Percentiles rank a stretch among this genome's conserved stretches.
Conservation (phyloP, 2,797 vertebrate species). For the Mormyrops boulengeri region DNA sequence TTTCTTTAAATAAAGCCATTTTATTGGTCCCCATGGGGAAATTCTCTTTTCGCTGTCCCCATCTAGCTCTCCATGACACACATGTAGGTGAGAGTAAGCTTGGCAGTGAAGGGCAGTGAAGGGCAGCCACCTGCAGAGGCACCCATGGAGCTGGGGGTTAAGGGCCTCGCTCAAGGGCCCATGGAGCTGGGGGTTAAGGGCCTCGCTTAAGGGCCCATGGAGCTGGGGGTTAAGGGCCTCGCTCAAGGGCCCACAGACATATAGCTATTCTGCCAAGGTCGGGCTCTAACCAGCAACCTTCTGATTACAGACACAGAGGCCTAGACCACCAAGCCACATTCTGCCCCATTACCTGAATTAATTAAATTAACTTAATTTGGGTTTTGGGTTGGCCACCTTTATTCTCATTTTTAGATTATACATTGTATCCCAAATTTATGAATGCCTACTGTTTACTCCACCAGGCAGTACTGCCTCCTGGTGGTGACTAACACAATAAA, state of each 20-base stretch:
- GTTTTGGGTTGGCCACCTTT: neutral
- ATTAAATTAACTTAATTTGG: neutral
- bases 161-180: neutral
- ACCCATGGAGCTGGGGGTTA: neutral
- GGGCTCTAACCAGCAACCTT: neutral
- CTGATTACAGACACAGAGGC: neutral
- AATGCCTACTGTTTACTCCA: neutral
- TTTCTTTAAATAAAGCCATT: neutral
- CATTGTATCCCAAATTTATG: neutral
- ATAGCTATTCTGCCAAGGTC: neutral
- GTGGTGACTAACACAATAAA: neutral
- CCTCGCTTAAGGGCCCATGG: too few species aligned
- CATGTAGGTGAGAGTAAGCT: neutral
- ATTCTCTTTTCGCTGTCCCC: neutral
- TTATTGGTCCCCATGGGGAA: neutral
- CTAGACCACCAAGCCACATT: neutral
- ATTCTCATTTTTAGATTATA: neutral
- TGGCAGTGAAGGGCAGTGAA: neutral
- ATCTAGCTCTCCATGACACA: neutral
- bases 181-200: too few species aligned
- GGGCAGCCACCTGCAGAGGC: neutral
- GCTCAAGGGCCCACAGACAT: neutral
- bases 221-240: too few species aligned
- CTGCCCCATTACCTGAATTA: neutral
- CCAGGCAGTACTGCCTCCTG: neutral